These are phyloP conservation scores for Ammodytes dubius DNA, from an alignment of 2,113 vertebrate genomes.

Conservation along the genomic window DNA sequence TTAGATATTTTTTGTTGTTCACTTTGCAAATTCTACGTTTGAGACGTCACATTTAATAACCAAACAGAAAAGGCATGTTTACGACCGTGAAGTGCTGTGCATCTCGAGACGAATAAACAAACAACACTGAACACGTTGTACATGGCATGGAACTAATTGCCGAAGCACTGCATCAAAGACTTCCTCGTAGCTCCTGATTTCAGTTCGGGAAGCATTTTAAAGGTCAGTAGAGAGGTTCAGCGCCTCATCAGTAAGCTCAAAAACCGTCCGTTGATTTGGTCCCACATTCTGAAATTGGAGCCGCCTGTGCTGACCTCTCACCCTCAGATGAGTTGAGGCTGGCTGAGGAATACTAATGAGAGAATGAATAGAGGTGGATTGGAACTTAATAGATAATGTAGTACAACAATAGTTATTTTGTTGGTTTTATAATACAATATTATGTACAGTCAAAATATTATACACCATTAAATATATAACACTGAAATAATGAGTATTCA, in stretches of 20 bases:
- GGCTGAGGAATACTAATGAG: constrained; percentile 58
- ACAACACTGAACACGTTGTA: background rate
- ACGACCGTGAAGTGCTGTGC: background rate
- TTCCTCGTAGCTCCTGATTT: constrained; percentile 6
- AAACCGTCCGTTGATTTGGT: constrained; percentile 23
- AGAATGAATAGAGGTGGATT: constrained; percentile 21
- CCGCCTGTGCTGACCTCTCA: constrained; percentile 42
- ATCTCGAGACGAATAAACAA: background rate
- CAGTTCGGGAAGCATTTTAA: constrained; percentile 16
- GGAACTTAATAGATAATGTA: constrained; percentile 39
- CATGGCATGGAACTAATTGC: constrained; percentile 5
- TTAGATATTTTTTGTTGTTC: background rate
- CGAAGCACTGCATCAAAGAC: constrained; percentile 10
- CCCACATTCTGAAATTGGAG: constrained; percentile 36
- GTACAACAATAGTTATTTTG: constrained; percentile 3
- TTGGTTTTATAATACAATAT: background rate
- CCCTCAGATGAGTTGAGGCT: constrained; percentile 10
- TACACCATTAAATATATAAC: background rate
- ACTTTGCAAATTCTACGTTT: background rate
- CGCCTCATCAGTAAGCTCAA: constrained; percentile 37
- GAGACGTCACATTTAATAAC: background rate
- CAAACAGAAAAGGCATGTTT: background rate
- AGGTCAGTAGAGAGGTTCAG: constrained; percentile 40
- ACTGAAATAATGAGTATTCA: background rate
- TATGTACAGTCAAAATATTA: background rate